Conservation (phyloP, 2,888 invertebrate genomes). For the Epinotia ramella region DNA sequence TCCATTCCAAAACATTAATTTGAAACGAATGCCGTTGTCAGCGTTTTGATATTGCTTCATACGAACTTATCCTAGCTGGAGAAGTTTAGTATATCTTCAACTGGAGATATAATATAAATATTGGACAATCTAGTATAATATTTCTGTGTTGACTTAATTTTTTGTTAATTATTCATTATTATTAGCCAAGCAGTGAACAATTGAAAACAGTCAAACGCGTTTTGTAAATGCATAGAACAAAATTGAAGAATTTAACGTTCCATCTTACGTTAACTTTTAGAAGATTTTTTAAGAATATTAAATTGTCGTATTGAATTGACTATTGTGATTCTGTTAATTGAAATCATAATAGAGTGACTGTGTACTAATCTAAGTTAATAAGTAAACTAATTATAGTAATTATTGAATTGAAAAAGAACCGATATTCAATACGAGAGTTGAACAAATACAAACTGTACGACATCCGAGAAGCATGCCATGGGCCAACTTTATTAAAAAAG, state of each 20-base stretch:
- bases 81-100: not conserved
- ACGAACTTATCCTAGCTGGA: not conserved
- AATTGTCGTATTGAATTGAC: not conserved
- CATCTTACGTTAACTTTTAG: not conserved
- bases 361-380: too few relatives aligned
- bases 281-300: not conserved
- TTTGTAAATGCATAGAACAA: not conserved
- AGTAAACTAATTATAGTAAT: too few relatives aligned
- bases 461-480: too few relatives aligned
- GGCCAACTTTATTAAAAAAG: not conserved
- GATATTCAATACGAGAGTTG: too few relatives aligned
- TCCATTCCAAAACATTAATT: constrained; percentile 48
- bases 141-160: not conserved
- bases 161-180: not conserved
- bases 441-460: too few relatives aligned
- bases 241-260: not conserved
- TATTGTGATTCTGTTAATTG: not conserved
- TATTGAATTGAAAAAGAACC: too few relatives aligned
- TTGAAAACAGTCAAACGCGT: not conserved
- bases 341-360: too few relatives aligned
- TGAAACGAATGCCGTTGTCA: constrained; percentile 57
- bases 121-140: not conserved
- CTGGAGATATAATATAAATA: not conserved
- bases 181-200: not conserved
- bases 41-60: constrained; percentile 53